Evolutionary conservation across 2,888 invertebrate genomes (phyloP).

Genomic region (Malthinus flaveolus): DNA sequence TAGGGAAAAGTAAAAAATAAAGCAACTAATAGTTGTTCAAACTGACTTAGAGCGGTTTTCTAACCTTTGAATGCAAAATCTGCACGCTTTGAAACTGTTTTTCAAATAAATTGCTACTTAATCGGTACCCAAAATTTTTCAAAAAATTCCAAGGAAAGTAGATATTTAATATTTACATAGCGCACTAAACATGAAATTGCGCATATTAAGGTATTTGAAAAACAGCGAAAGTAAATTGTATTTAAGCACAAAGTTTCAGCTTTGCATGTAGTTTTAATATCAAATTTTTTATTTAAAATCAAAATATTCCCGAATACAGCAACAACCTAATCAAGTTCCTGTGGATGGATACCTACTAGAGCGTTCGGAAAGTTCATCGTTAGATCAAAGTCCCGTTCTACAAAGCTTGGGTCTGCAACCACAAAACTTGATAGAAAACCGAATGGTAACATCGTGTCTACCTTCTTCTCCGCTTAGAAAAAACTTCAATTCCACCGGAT

Average conservation of each 20-base stretch:
- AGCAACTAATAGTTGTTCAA: no score
- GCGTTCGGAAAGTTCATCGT: slow-evolving; percentile 38
- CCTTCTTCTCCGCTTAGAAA: slow-evolving; percentile 49
- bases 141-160: no score
- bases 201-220: not conserved
- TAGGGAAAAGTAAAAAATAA: no score
- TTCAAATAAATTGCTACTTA: no score
- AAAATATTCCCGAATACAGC: slow-evolving; percentile 13
- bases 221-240: slow-evolving; percentile 2
- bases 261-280: not conserved
- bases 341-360: slow-evolving; percentile 33
- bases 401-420: slow-evolving; percentile 46
- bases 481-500: slow-evolving; percentile 43
- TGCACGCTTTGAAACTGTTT: no score
- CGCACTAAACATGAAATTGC: no score
- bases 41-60: no score
- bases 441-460: slow-evolving; percentile 47
- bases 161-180: no score
- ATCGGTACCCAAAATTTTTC: no score
- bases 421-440: slow-evolving; percentile 49
- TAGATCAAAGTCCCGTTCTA: slow-evolving; percentile 44
- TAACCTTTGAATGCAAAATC: no score
- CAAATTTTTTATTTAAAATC: not conserved
- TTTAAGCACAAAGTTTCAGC: slow-evolving; percentile 4
- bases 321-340: slow-evolving; percentile 33